phyloP scores from a whole-genome alignment of 92 coral and sea anemone species.

The Muricea muricata region DNA sequence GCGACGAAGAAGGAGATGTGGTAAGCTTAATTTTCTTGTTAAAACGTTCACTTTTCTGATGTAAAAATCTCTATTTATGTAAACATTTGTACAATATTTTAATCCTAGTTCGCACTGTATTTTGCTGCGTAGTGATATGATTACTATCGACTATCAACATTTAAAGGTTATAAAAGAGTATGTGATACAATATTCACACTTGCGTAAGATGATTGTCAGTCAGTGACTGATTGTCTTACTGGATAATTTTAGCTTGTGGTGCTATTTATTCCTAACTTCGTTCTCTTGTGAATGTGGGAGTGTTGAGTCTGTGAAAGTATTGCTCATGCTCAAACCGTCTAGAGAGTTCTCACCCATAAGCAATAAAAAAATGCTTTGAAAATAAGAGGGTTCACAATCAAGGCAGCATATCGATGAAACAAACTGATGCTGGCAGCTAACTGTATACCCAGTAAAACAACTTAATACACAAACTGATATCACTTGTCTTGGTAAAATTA shows the following conservation, averaged over 20 bases:
- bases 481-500: no score
- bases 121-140: slow-evolving; percentile 6
- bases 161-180: no score
- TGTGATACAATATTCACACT: no score
- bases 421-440: no score
- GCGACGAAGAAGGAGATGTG: slow-evolving; percentile 39
- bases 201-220: no score
- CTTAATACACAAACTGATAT: no score
- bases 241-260: not conserved
- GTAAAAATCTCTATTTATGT: not conserved
- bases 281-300: not conserved
- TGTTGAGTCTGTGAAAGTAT: not conserved
- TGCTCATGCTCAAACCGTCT: not conserved
- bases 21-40: not conserved
- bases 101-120: not conserved
- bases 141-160: no score
- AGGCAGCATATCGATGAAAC: no score
- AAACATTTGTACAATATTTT: not conserved
- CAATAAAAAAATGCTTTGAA: not conserved
- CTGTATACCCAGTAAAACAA: no score
- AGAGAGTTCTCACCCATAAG: not conserved
- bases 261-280: not conserved
- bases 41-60: not conserved
- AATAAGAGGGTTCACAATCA: no score
- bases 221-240: no score